Base-by-base conservation (phyloP, 2,888 invertebrate species). In the Apotomis turbidana region DNA sequence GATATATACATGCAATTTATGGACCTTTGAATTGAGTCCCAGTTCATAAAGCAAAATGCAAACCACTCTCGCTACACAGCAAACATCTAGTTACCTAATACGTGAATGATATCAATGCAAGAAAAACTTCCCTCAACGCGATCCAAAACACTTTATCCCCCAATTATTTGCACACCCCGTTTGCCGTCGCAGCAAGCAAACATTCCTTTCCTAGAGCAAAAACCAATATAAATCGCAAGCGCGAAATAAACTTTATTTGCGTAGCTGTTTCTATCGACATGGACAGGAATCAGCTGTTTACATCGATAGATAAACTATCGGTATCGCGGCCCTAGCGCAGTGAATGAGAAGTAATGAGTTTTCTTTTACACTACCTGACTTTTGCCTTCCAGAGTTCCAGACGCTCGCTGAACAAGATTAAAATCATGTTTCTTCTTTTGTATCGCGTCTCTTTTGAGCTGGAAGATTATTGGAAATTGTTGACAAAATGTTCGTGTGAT, bases 261-360 rank as follows among this genome's bases (percentile, higher is more conserved):
- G 71, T 68, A 55, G 60, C 67, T 61, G 59, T 41, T 54, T 64
- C 71, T 27, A 60, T 67, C 58, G 58, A 74, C 73, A 71, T 74
- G 71, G 69, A 73, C 70, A 44, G 46, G 67, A 74, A 66, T 69
- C 67, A 70, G 71, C 60, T 71, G 44, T 66, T 72, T 70, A 44
- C 79, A 82, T 84, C 85, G 85, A 85, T 78, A 84, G 77, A 76
- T 73, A 74, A 75, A 74, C 73, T 75, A 74, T 80, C 76, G 81
- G 78, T 79, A 80, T 61, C 71, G 77, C 74, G 73, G 73, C 78
- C 73, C 81, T 79, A 77, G 81, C 84, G 78, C 80, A 80, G 82
- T 88, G 90, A 90, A 91, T 90, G 88, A 91, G 90, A 87, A 91
- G 89, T 90, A 91, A 92, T 90, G 92, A 92, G 90, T 90, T 92